phyloP scores from a whole-genome alignment of 2,113 vertebrate species.

The Myotis brandtii region DNA sequence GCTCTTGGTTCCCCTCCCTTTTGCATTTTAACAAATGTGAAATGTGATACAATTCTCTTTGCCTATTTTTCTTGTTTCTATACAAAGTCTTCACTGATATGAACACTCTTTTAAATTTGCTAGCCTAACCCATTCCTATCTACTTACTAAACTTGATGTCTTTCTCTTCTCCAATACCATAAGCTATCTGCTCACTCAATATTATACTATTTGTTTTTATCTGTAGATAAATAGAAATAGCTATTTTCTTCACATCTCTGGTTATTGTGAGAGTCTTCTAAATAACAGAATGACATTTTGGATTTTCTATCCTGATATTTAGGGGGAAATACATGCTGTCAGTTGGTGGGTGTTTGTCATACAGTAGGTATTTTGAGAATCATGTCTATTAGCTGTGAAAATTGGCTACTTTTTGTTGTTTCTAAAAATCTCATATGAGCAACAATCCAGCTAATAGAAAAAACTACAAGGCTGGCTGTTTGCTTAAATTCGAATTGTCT shows the following conservation, averaged over 20 bases:
- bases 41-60: neutral
- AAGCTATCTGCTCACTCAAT: neutral
- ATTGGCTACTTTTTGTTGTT: conserved; percentile 15
- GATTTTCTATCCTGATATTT: conserved; percentile 33
- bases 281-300: conserved; percentile 45
- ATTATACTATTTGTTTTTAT: neutral
- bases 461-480: neutral
- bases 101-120: neutral
- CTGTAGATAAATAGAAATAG: neutral
- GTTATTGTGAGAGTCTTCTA: neutral
- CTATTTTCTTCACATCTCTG: neutral
- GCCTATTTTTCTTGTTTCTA: neutral
- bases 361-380: neutral
- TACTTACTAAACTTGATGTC: neutral
- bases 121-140: neutral
- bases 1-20: neutral
- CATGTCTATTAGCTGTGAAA: conserved; percentile 40
- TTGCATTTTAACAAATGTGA: neutral
- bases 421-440: neutral
- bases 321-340: neutral
- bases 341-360: neutral
- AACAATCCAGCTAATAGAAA: neutral
- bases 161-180: neutral
- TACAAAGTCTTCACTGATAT: neutral
- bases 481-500: neutral